Evolutionary conservation across 2,888 invertebrate species (phyloP).

Genomic region (Halictus ligatus): DNA sequence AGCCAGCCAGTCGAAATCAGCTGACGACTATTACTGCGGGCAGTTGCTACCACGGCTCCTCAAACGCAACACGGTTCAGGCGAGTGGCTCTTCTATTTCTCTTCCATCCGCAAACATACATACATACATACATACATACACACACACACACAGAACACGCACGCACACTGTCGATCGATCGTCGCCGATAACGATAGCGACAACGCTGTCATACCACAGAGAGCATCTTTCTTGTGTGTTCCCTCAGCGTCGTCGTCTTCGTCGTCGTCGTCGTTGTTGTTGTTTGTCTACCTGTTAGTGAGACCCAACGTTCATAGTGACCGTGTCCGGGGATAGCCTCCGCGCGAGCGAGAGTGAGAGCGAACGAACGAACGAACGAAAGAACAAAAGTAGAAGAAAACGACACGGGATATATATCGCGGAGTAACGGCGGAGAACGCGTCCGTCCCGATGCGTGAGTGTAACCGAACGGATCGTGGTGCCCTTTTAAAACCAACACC

Average conservation of each 20-base stretch:
- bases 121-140: background rate
- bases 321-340: background rate
- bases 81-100: slow-evolving; percentile 65
- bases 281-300: background rate
- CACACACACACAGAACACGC: background rate
- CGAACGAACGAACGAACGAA: background rate
- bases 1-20: slow-evolving; percentile 73
- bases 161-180: background rate
- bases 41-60: slow-evolving; percentile 80
- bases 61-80: slow-evolving; percentile 78
- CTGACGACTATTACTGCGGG: slow-evolving; percentile 75
- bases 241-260: background rate
- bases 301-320: background rate
- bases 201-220: background rate
- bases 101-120: background rate
- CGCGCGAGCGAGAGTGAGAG: background rate
- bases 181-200: slow-evolving; percentile 2
- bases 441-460: background rate
- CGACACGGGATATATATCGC: background rate
- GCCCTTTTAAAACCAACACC: background rate
- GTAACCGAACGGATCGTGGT: background rate
- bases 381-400: background rate
- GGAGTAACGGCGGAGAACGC: background rate
- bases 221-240: background rate
- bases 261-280: background rate